A percentile compares a stretch with the other conserved stretches of the same genome.
Conservation (phyloP, 2,113 vertebrate species). For the Saccopteryx bilineata region DNA sequence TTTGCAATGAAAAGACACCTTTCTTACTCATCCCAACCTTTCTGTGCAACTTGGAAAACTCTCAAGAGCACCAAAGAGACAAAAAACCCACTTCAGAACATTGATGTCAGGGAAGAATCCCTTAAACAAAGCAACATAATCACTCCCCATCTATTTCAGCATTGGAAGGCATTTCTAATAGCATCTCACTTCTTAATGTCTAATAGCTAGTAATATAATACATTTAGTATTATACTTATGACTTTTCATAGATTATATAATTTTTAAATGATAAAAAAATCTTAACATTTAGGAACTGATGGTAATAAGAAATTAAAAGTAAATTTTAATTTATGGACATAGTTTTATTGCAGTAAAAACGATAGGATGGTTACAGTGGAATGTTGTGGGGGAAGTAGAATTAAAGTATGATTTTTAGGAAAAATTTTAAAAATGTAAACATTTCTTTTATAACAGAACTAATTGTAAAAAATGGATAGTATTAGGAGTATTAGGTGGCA, state of each 20-base stretch:
- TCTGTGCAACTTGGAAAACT: slow-evolving; percentile 17
- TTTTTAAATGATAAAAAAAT: slow-evolving; percentile 13
- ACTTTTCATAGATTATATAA: not conserved
- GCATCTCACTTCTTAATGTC: slow-evolving; percentile 26
- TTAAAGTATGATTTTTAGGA: slow-evolving; percentile 39
- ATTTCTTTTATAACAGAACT: not conserved
- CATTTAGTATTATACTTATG: not conserved
- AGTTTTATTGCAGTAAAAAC: slow-evolving; percentile 28
- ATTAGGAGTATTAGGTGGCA: not conserved
- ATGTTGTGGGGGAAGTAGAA: not conserved
- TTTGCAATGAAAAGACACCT: not conserved
- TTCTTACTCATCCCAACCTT: not conserved
- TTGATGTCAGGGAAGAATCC: not conserved
- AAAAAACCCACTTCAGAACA: not conserved
- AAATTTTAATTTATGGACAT: slow-evolving; percentile 1
- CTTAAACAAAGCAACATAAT: not conserved
- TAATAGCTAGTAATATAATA: slow-evolving; percentile 12
- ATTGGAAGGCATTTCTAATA: not conserved
- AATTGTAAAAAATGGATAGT: not conserved
- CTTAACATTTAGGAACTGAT: not conserved
- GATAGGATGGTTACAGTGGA: not conserved
- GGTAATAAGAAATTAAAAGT: slow-evolving; percentile 50
- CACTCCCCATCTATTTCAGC: not conserved
- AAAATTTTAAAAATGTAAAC: not conserved
- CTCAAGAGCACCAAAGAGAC: not conserved